These are phyloP conservation scores for Carassius carassius DNA, from an alignment of 2,113 vertebrate genomes.

Conservation along the genomic window DNA sequence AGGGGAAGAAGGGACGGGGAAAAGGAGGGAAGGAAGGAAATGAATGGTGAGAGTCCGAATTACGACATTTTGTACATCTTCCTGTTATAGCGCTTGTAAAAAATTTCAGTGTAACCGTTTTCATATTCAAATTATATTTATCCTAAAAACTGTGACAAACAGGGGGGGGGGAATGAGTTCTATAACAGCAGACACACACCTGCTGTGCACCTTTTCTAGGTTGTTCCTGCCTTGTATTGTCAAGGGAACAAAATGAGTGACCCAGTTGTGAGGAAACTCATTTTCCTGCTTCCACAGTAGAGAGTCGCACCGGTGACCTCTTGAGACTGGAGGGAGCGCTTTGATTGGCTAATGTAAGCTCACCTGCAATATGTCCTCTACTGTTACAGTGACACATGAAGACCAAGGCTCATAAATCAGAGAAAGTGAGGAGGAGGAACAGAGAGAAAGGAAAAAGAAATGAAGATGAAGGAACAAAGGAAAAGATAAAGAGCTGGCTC, in stretches of 20 bases:
- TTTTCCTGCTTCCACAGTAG: constrained; percentile 56
- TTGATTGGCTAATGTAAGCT: constrained; percentile 55
- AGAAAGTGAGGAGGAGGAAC: neutral
- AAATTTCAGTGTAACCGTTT: neutral
- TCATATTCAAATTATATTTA: constrained; percentile 26
- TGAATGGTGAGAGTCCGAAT: constrained; percentile 28
- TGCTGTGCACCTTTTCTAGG: constrained; percentile 43
- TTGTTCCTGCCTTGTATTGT: constrained; percentile 47
- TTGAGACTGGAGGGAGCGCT: constrained; percentile 44
- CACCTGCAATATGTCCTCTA: constrained; percentile 60
- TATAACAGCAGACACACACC: constrained; percentile 19
- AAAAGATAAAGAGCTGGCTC: constrained; percentile 34
- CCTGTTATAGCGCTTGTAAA: constrained; percentile 30
- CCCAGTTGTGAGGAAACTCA: constrained; percentile 74
- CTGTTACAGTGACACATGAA: constrained; percentile 56
- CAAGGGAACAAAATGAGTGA: constrained; percentile 65
- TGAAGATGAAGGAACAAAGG: constrained; percentile 10
- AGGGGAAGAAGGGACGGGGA: constrained; percentile 40
- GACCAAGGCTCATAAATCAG: constrained; percentile 55
- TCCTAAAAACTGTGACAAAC: neutral
- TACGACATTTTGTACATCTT: constrained; percentile 8
- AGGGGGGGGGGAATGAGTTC: neutral
- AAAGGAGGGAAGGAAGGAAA: constrained; percentile 40
- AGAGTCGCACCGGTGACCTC: constrained; percentile 41
- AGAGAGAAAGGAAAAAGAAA: constrained; percentile 20